Evolutionary conservation across 64 coral and sea anemone genomes (phyloP), one percentile per base, ranked within the genome.

Genomic region (Platygyra sinensis): DNA sequence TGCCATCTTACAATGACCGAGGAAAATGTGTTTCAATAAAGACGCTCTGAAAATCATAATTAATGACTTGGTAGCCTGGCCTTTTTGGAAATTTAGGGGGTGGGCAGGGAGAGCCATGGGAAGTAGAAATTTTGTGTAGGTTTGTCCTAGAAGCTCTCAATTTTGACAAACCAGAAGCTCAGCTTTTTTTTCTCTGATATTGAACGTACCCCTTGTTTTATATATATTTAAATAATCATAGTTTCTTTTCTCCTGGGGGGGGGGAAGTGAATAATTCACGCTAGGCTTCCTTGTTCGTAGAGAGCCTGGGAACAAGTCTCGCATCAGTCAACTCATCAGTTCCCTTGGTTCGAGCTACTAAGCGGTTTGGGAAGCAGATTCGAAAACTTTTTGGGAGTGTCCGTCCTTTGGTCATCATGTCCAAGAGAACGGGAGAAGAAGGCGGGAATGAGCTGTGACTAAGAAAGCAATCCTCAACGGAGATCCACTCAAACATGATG

Each of bases 401-500:
- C n/a, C n/a, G 29, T 69, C 19, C 31, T 24, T 57, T 74, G n/a
- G 50, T 38, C 0, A 86, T 9, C 57, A 95, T 95, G 94, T 89
- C 94, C 9, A 95, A 92, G 71, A 85, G 86, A 77, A 29, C 32
- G 30, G 74, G 78, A 18, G 73, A 92, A 36, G 52, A 77, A 18
- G 67, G 17, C 55, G 86, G 5, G 64, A 79, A 10, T 32, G 60
- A 9, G 42, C 4, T 1, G 52, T 25, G 25, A 60, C 91, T 11
- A 90, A 96, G 30, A 88, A 67, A 10, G 29, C 30, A 78, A 74
- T 60, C 46, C 79, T n/a, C 32, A 79, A n/a, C 80, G 80, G 61
- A 15, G 81, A 93, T 59, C 67, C 96, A 2, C 38, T 95, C 1
- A n/a, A 91, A 95, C 82, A 93, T 95, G 83, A 55, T 69, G 29